A percentile compares a stretch with the other conserved stretches of the same genome.
These are phyloP conservation scores for Ctenodactylus gundi DNA, from an alignment of 2,113 vertebrate genomes.

Conservation along the genomic window DNA sequence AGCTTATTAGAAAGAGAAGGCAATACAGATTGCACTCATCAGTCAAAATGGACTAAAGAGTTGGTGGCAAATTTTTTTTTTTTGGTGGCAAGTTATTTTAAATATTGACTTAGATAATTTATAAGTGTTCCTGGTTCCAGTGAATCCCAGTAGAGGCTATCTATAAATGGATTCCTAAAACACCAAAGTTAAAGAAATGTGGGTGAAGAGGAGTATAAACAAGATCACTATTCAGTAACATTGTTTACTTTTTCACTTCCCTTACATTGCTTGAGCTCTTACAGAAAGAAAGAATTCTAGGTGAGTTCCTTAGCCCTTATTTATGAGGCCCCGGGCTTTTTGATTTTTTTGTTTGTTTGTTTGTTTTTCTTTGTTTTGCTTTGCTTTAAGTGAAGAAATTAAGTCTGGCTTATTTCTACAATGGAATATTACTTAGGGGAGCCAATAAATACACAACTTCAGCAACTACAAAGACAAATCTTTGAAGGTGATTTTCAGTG, in stretches of 20 bases:
- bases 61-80: conserved; percentile 5
- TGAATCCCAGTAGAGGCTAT: background rate
- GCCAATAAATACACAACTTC: background rate
- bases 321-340: background rate
- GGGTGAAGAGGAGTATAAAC: background rate
- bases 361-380: background rate
- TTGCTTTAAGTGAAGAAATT: conserved; percentile 5
- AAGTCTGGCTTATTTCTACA: background rate
- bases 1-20: conserved; percentile 4
- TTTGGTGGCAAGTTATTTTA: conserved; percentile 2
- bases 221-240: background rate
- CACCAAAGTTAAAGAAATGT: background rate
- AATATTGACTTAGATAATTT: conserved; percentile 6
- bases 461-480: background rate
- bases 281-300: conserved; percentile 26
- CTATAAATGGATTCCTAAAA: background rate
- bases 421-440: background rate
- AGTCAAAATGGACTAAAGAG: background rate
- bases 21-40: background rate
- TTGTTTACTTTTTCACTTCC: background rate
- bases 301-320: background rate
- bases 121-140: background rate
- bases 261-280: background rate
- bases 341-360: too few relatives aligned
- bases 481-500: conserved; percentile 25